A percentile compares a stretch with the other conserved stretches of the same genome.
Evolutionary conservation across 2,113 vertebrate species (phyloP).

Genomic region (Saiga tatarica): DNA sequence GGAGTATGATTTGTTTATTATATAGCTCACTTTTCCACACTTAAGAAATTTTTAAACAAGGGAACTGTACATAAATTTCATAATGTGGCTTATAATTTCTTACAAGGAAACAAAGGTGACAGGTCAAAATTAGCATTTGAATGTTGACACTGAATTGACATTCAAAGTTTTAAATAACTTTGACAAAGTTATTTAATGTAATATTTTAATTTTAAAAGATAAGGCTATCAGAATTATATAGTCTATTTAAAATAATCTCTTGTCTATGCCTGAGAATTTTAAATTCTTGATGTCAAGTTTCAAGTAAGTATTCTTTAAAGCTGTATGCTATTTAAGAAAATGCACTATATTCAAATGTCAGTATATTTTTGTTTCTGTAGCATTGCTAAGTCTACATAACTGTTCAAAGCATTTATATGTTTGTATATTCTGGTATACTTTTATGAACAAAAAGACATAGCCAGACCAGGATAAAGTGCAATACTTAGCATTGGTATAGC

Average conservation of each 20-base stretch:
- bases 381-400: background rate
- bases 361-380: background rate
- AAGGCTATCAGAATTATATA: background rate
- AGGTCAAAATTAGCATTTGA: background rate
- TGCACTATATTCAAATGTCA: background rate
- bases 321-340: background rate
- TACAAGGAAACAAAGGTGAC: background rate
- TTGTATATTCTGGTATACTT: background rate
- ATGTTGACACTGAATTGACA: background rate
- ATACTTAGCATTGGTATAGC: too few relatives aligned
- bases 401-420: background rate
- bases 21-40: background rate
- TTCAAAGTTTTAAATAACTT: background rate
- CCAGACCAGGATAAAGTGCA: background rate
- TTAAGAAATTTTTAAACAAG: background rate
- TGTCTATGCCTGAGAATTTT: background rate
- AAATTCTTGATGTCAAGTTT: background rate
- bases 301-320: background rate
- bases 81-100: background rate
- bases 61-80: background rate
- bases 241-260: background rate
- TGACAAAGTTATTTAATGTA: background rate
- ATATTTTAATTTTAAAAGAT: background rate
- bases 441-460: background rate
- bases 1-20: background rate